Evolutionary conservation across 2,888 invertebrate genomes (phyloP).

Genomic region (Resseliella maxima): DNA sequence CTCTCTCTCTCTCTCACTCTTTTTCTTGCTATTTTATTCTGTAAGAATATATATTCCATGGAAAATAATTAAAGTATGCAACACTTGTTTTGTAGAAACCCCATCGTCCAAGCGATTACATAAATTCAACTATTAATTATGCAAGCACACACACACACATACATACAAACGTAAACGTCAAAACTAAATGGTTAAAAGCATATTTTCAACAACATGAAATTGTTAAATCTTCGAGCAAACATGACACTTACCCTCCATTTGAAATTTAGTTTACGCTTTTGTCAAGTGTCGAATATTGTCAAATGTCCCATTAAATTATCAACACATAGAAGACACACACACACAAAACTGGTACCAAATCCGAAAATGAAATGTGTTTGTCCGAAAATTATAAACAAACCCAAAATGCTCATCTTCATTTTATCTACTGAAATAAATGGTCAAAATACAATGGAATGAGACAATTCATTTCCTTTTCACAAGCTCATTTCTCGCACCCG

Average conservation of each 20-base stretch:
- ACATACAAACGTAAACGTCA: not conserved
- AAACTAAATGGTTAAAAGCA: not conserved
- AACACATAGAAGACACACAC: not conserved
- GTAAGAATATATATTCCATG: not conserved
- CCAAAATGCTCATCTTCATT: not conserved
- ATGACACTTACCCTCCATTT: not conserved
- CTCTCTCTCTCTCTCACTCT: too few relatives aligned
- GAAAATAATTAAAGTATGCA: constrained; percentile 50
- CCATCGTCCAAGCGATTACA: constrained; percentile 8
- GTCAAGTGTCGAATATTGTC: constrained; percentile 6
- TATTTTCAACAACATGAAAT: not conserved
- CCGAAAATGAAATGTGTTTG: constrained; percentile 25
- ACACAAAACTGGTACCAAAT: not conserved
- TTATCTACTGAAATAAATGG: not conserved
- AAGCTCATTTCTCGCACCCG: too few relatives aligned
- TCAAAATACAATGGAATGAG: constrained; percentile 32
- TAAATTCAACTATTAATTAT: constrained; percentile 31
- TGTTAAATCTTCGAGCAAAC: not conserved
- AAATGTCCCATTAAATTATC: constrained; percentile 32
- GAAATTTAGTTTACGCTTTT: not conserved
- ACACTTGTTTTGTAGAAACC: not conserved
- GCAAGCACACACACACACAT: not conserved
- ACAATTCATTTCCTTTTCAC: not conserved
- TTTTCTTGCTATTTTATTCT: too few relatives aligned
- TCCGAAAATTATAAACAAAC: constrained; percentile 25